Evolutionary conservation across 2,797 vertebrate genomes (phyloP), one percentile per base, ranked within the genome.

Genomic region (Mus spretus): DNA sequence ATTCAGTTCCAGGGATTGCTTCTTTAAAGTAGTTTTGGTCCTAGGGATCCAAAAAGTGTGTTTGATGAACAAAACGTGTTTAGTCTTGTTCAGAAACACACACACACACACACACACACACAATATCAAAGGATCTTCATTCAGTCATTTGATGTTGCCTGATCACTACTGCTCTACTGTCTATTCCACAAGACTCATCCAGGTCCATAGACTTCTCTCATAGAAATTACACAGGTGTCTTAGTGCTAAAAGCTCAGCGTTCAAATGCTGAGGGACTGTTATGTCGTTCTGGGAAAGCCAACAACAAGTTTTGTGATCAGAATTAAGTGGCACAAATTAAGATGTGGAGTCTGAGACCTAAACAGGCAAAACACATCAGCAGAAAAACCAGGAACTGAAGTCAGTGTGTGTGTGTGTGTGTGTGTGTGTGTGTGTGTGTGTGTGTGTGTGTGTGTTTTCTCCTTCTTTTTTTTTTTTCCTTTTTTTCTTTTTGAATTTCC

Each of bases 31-130:
- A 78, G 47, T 91, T 94, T 92, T 90, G 31, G 14, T 96, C 92
- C 63, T 61, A 34, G 3, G 72, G 40, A 95, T 94, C 59, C 67
- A 82, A 53, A 81, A 5, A 95, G 44, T 44, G 0, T 79, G n/a
- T 90, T 97, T 96, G 88, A 90, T 70, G 91, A 97, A 95, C 37
- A 95, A 87, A 93, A 63, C 47, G 2, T 55, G 57, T 82, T 94
- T 91, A 70, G 12, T 78, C 53, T 72, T 65, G 94, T 84, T 92
- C 63, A 40, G 50, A 55, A 70, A 90, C 22, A 91, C 74, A 61
- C n/a, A 79, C 17, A 67, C 13, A 53, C 3, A 53, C 22, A 86
- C 24, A 28, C 67, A 80, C 75, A 55, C 75, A 57, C n/a, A 91
- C 74, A 93, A 97, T 81, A 84, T n/a, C 70, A 63, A 91, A 96